Base-by-base conservation (phyloP, 2,888 invertebrate genomes). In the Ectropis crepuscularia region DNA sequence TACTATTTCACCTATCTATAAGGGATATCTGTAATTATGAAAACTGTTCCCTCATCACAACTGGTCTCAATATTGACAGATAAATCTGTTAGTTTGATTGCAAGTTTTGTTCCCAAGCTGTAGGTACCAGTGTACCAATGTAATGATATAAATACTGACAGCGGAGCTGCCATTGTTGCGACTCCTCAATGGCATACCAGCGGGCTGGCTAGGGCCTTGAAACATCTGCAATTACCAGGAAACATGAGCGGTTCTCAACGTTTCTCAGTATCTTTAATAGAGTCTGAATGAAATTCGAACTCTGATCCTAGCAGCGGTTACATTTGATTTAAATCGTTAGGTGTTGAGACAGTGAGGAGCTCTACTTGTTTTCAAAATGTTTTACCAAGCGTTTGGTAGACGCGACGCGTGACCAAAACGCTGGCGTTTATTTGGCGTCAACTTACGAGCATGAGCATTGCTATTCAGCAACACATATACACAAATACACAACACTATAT, bases 111-210 rank as follows among this genome's bases (percentile, higher is more conserved):
- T 47, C 47, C 16, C 16, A 28, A 28, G 16, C 4, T 28, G 16
- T 28, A 28, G 16, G 16, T 28, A 28, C 16, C 16, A 28, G 16
- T 28, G 16, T 37, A n/a, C n/a, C n/a, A 9, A 49, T n/a, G 16
- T 6, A 6, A 16, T 51, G 10, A 41, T 9, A 6, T 38, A 50
- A 16, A 42, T 1, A 12, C 12, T 42, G 12, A 11, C 57, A 6
- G n/a, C 16, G 49, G 16, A 55, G 46, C 37, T 45, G 41, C 8
- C 51, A 57, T 57, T 51, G 61, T 61, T 10, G 51, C 51, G 57
- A 46, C 55, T 55, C 55, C 57, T 57, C 61, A 57, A 61, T 61
- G 51, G 50, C 36, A 28, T 0, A 41, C 39, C 37, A 16, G 6
- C 46, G 28, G 39, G 11, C 12, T 6, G 38, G 37, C 7, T 38